Evolutionary conservation across 2,113 vertebrate genomes (phyloP), one percentile per base, ranked within the genome.

Genomic region (Prionailurus bengalensis): DNA sequence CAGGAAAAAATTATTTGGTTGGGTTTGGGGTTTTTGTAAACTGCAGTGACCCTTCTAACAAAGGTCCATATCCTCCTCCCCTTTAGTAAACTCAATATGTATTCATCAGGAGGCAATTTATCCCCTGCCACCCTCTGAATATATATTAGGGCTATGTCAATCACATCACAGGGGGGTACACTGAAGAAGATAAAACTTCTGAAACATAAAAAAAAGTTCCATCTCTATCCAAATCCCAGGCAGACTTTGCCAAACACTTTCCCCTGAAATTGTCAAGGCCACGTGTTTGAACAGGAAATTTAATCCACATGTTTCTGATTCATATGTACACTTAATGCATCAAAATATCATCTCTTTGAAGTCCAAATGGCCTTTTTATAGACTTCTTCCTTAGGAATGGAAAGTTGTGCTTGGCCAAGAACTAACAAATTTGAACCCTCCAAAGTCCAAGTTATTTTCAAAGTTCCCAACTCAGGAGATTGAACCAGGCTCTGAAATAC

Each of bases 301-400:
- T 98, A 98, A 98, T 98, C 94, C 98, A 98, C 97, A 98, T 98
- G 98, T 98, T 98, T 97, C 97, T 98, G 95, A 95, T 98, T 97
- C 97, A 96, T 97, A 98, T 94, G 89, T 97, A 98, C 27, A 96
- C 94, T 98, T 97, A 97, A 98, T 91, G 93, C 97, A 98, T 97
- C 98, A 97, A 98, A 98, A 97, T 97, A 98, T 96, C 91, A 98
- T 97, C 93, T 93, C 98, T 98, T 98, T 98, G 97, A 98, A 97
- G 97, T 98, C 95, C 97, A 98, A 98, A 97, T 98, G 94, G 97
- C 93, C 94, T 96, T 97, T 98, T 98, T 98, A 98, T 97, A 97
- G 96, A 89, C 88, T 82, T 98, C 91, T 97, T 98, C 95, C 97
- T 97, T 97, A 96, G 94, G 97, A 97, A 95, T 97, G 97, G 96